phyloP scores from a whole-genome alignment of 1,140 invertebrate genomes.

The Potamilus streckersoni region DNA sequence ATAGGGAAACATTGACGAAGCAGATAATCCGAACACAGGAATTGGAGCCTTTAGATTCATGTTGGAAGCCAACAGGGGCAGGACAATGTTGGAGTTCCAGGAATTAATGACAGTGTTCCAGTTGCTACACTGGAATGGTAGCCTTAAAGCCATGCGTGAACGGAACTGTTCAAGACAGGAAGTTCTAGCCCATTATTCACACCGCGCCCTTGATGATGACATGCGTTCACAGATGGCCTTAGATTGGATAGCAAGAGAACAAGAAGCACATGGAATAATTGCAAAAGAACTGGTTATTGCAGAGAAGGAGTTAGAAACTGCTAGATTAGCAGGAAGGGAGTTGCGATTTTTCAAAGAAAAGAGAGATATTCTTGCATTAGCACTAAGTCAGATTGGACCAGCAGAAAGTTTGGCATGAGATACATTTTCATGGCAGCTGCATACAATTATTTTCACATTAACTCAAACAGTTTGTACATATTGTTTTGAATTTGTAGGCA shows the following conservation, averaged over 20 bases:
- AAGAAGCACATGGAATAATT: constrained; percentile 84
- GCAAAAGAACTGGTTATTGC: constrained; percentile 84
- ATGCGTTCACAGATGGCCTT: constrained; percentile 97
- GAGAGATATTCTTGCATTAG: constrained; percentile 91
- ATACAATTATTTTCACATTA: no score
- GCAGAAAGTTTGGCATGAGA: constrained; percentile 54
- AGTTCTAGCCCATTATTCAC: constrained; percentile 94
- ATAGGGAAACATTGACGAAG: constrained; percentile 71
- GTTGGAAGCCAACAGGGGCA: constrained; percentile 91
- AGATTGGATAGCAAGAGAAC: constrained; percentile 92
- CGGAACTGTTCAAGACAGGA: constrained; percentile 94
- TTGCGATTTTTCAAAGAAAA: constrained; percentile 95
- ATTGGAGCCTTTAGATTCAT: constrained; percentile 95
- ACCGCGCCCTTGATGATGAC: constrained; percentile 88
- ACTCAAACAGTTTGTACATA: no score
- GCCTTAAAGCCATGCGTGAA: constrained; percentile 87
- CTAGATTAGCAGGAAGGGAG: constrained; percentile 88
- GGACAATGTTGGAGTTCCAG: constrained; percentile 96
- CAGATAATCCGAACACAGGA: constrained; percentile 79
- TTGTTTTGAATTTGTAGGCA: no score
- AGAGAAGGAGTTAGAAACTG: constrained; percentile 89
- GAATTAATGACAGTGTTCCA: constrained; percentile 98
- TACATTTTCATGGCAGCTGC: no score
- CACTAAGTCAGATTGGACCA: constrained; percentile 70
- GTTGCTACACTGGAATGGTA: constrained; percentile 95